Conservation (phyloP, 53 echinoderm and acorn worm species). For the Hippasteria phrygiana region DNA sequence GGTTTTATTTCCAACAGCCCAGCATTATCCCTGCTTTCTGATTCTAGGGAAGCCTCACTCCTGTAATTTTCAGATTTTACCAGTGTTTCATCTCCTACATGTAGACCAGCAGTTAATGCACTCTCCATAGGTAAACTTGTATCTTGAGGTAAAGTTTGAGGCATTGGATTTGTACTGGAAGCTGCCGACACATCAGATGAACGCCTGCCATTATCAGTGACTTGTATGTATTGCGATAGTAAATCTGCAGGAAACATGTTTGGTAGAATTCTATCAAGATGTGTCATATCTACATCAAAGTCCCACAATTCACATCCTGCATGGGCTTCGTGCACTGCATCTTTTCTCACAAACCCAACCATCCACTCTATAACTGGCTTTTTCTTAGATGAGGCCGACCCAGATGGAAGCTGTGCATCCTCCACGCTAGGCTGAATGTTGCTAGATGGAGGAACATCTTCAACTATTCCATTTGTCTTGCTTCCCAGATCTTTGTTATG, state of each 20-base stretch:
- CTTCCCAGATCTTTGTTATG: background rate
- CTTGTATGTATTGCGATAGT: background rate
- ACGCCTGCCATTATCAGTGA: background rate
- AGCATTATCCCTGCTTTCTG: background rate
- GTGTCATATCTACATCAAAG: conserved; percentile 6
- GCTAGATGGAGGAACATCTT: background rate
- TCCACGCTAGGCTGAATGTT: background rate
- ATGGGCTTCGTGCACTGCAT: background rate
- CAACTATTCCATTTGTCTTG: conserved; percentile 22
- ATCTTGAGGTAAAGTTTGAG: conserved; percentile 25
- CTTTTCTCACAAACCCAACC: conserved; percentile 62
- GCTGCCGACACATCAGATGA: background rate
- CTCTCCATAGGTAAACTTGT: background rate
- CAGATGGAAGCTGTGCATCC: background rate
- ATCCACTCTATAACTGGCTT: conserved; percentile 64
- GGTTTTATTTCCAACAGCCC: background rate
- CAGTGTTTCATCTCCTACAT: background rate
- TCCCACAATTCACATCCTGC: conserved; percentile 20
- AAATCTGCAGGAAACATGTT: conserved; percentile 7
- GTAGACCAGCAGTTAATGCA: background rate
- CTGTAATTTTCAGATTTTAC: background rate
- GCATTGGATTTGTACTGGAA: conserved; percentile 16
- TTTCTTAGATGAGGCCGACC: conserved; percentile 26
- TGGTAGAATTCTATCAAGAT: conserved; percentile 3
- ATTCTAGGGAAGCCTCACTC: background rate